Evolutionary conservation across 2,113 vertebrate species (phyloP), one percentile per base, ranked within the genome.

Genomic region (Xyliphius kryptos): DNA sequence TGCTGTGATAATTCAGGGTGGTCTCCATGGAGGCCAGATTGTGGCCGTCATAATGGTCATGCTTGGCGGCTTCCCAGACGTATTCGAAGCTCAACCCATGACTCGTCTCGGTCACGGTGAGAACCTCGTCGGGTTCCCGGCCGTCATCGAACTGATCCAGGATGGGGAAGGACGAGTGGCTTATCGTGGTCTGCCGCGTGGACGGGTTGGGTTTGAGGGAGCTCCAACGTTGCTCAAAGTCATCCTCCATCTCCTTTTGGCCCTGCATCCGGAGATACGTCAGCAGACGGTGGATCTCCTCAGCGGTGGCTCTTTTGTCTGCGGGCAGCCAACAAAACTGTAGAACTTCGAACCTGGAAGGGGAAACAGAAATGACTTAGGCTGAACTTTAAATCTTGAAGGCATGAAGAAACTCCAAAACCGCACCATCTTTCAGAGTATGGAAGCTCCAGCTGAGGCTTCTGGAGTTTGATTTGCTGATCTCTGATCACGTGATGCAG

Each of bases 81-180:
- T 95, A 98, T 62, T 98, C 96, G 40, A 98, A 98, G 77, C 92
- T 98, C 60, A 98, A 90, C 3, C 96, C 96, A 32, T 90, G 92
- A 81, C 95, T 98, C 0, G 95, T 97, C 80, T 98, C 94, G 0
- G 95, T 98, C 36, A 98, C 91, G 0, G 95, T 98, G 37, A 98
- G 91, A 61, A 98, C 86, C 66, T 98, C 96, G 19, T 98, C 96
- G 71, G 95, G 87, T 75, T 98, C 96, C 1, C 90, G 89, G 0
- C 92, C 92, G 6, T 93, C 85, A 0, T 86, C 76, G 37, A 97
- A 97, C 58, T 89, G 91, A 66, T 98, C 96, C 3, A 98, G 79
- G 75, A 98, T 98, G 0, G 96, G 96, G 79, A 92, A 98, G 0
- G 96, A 95, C 0, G 94, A 90, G 55, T 87, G 90, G 68, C 64